phyloP scores from a whole-genome alignment of 1,140 invertebrate genomes.

The Oryzaephilus surinamensis region DNA sequence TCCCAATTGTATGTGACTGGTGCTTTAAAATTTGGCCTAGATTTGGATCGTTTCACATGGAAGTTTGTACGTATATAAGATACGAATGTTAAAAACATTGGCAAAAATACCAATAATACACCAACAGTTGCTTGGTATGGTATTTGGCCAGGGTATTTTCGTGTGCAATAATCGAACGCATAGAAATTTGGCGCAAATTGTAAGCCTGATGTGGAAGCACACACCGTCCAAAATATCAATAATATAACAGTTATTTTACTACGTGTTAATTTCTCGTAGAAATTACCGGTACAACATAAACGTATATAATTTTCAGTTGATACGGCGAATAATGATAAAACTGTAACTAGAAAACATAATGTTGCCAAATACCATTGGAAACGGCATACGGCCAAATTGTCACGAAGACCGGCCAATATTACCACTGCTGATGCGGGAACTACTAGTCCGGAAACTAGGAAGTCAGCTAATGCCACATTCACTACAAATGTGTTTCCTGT shows the following conservation, averaged over 20 bases:
- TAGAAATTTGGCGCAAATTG: slow-evolving; percentile 42
- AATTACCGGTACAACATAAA: slow-evolving; percentile 43
- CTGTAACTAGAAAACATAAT: slow-evolving; percentile 54
- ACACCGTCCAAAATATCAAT: slow-evolving; percentile 41
- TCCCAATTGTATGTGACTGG: slow-evolving; percentile 53
- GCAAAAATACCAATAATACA: slow-evolving; percentile 44
- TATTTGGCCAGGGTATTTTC: slow-evolving; percentile 36
- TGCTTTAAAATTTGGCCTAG: slow-evolving; percentile 48
- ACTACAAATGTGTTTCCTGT: slow-evolving; percentile 69
- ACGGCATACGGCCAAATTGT: slow-evolving; percentile 46
- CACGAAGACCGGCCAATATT: slow-evolving; percentile 53
- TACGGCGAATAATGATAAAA: slow-evolving; percentile 51
- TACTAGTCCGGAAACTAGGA: slow-evolving; percentile 60
- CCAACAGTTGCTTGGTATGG: slow-evolving; percentile 44
- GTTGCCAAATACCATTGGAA: slow-evolving; percentile 56
- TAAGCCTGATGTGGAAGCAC: slow-evolving; percentile 39
- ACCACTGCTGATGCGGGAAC: slow-evolving; percentile 61
- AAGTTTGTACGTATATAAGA: slow-evolving; percentile 39
- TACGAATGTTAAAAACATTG: slow-evolving; percentile 40
- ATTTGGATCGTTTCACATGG: slow-evolving; percentile 29
- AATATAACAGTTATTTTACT: slow-evolving; percentile 42
- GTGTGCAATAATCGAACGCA: slow-evolving; percentile 55
- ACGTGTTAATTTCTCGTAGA: slow-evolving; percentile 42
- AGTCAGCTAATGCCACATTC: slow-evolving; percentile 64
- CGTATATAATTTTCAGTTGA: slow-evolving; percentile 53